Evolutionary conservation across 1,140 invertebrate genomes (phyloP).

Genomic region (Zaprionus capensis): DNA sequence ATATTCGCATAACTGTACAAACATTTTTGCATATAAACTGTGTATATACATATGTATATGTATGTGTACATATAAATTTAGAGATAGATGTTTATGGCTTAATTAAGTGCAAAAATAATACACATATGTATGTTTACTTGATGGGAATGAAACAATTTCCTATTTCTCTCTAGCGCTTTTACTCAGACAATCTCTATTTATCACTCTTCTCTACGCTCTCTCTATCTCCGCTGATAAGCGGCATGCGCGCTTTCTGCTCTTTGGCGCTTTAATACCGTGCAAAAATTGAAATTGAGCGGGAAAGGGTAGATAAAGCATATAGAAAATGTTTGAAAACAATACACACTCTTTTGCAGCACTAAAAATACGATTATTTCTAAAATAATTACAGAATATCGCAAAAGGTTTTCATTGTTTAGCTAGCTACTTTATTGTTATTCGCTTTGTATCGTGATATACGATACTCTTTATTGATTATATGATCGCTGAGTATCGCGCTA

Average conservation of each 20-base stretch:
- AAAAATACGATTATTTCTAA: not conserved
- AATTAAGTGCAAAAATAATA: conserved; percentile 35
- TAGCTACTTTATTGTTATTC: not conserved
- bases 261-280: conserved; percentile 11
- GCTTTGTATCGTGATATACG: not conserved
- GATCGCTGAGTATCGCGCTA: not conserved
- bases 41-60: conserved; percentile 3
- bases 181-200: conserved; percentile 22
- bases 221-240: conserved; percentile 51
- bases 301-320: not conserved
- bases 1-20: conserved; percentile 22
- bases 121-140: conserved; percentile 21
- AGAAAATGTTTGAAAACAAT: not conserved
- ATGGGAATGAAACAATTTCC: conserved; percentile 4
- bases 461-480: not conserved
- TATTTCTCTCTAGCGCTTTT: conserved; percentile 11
- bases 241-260: conserved; percentile 45
- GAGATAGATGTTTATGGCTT: conserved; percentile 41
- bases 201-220: conserved; percentile 26
- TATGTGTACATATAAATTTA: conserved; percentile 31
- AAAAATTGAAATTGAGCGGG: not conserved
- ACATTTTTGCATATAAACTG: conserved; percentile 12
- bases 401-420: not conserved
- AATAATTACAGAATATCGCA: not conserved
- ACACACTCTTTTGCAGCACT: not conserved